phyloP scores from a whole-genome alignment of 2,888 invertebrate species.

The Eledone cirrhosa region DNA sequence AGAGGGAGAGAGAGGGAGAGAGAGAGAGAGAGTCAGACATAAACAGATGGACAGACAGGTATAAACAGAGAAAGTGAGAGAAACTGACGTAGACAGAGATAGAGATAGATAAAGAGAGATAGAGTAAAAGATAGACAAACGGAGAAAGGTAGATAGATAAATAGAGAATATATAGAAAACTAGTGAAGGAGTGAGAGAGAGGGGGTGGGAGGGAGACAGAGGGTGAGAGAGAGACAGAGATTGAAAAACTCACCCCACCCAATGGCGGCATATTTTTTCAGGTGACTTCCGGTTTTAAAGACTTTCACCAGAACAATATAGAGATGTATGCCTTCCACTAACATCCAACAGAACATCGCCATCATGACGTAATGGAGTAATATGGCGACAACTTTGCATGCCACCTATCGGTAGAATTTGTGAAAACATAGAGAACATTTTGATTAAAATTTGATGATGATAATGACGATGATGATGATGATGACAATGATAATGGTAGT shows the following conservation, averaged over 20 bases:
- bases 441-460: no score
- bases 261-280: constrained; percentile 50
- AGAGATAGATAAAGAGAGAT: no score
- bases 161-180: background rate
- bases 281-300: constrained; percentile 50
- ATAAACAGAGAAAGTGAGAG: no score
- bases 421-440: no score
- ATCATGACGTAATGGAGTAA: constrained; percentile 52
- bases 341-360: constrained; percentile 62
- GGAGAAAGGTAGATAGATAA: no score
- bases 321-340: constrained; percentile 59
- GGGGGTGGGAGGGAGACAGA: background rate
- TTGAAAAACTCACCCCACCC: constrained; percentile 55
- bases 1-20: background rate
- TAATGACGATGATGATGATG: no score
- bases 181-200: background rate
- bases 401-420: constrained; percentile 40
- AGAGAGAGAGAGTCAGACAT: no score
- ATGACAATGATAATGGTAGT: no score
- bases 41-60: no score
- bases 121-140: no score
- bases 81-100: no score
- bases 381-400: constrained; percentile 52
- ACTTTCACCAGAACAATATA: constrained; percentile 58
- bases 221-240: background rate